Percentiles rank a stretch among this genome's conserved stretches.
phyloP scores from a whole-genome alignment of 2,113 vertebrate species.

The Centropus unirufus region DNA sequence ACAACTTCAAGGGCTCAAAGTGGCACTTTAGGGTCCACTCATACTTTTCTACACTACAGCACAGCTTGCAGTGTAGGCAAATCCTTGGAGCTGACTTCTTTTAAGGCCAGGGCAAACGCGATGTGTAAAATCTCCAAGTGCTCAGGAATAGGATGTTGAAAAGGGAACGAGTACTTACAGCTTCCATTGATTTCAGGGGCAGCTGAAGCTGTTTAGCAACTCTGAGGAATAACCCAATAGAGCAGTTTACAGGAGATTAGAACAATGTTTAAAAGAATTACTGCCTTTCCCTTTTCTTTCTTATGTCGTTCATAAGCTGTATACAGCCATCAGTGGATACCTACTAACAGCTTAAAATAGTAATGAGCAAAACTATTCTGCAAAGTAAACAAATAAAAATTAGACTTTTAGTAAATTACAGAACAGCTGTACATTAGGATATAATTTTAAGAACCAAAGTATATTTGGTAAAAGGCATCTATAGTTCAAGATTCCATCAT shows the following conservation, averaged over 20 bases:
- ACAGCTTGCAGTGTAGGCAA: not conserved
- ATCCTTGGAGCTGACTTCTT: not conserved
- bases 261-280: not conserved
- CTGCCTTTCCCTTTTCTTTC: not conserved
- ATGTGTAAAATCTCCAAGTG: not conserved
- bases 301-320: not conserved
- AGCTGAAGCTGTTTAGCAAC: not conserved
- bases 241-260: not conserved
- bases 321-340: not conserved
- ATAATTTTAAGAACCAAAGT: not conserved
- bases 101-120: not conserved
- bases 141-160: not conserved
- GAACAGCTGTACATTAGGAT: not conserved
- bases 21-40: not conserved
- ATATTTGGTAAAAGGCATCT: not conserved
- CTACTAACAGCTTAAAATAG: not conserved
- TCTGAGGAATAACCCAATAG: not conserved
- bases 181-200: not conserved
- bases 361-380: not conserved
- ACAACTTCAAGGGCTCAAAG: not conserved
- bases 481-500: not conserved
- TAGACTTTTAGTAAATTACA: not conserved
- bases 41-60: not conserved
- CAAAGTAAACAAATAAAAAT: conserved; percentile 22
- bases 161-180: not conserved